A percentile compares a stretch with the other conserved stretches of the same genome.
Conservation (phyloP, 1,140 invertebrate species). For the Drosophila lacteicornis region DNA sequence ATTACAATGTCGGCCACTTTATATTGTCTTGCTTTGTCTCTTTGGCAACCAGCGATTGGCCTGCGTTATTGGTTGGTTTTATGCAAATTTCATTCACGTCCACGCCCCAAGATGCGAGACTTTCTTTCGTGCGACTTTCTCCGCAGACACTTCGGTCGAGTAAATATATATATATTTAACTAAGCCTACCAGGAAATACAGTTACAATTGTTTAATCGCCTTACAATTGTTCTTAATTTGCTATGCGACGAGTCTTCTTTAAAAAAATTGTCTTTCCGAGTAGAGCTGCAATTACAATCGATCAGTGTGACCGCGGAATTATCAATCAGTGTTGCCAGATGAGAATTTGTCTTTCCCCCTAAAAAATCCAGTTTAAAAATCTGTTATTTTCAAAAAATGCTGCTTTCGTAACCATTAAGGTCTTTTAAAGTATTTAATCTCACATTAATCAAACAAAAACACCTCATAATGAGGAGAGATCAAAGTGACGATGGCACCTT, state of each 20-base stretch:
- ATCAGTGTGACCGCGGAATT: conserved; percentile 3
- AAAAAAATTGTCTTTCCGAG: conserved; percentile 4
- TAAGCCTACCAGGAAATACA: conserved; percentile 39
- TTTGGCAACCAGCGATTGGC: not conserved
- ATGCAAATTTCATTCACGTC: conserved; percentile 23
- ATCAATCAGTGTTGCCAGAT: too few relatives aligned
- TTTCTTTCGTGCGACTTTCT: conserved; percentile 17
- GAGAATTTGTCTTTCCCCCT: too few relatives aligned
- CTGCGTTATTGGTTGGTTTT: conserved; percentile 2
- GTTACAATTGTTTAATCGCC: conserved; percentile 22
- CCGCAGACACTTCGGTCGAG: conserved; percentile 42
- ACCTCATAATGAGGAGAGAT: too few relatives aligned
- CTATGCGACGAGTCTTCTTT: conserved; percentile 15
- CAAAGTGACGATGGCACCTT: too few relatives aligned
- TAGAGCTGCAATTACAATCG: not conserved
- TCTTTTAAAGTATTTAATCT: too few relatives aligned
- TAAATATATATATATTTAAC: conserved; percentile 16
- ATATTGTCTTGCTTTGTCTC: conserved; percentile 6
- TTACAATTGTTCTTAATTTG: conserved; percentile 34
- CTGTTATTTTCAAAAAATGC: too few relatives aligned
- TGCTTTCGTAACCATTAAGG: too few relatives aligned
- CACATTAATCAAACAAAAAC: too few relatives aligned
- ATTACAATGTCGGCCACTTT: conserved; percentile 33
- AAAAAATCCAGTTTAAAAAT: too few relatives aligned
- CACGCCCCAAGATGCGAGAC: conserved; percentile 37